A percentile compares a stretch with the other conserved stretches of the same genome.
phyloP scores from a whole-genome alignment of 2,797 vertebrate genomes.

The Microhierax caerulescens region DNA sequence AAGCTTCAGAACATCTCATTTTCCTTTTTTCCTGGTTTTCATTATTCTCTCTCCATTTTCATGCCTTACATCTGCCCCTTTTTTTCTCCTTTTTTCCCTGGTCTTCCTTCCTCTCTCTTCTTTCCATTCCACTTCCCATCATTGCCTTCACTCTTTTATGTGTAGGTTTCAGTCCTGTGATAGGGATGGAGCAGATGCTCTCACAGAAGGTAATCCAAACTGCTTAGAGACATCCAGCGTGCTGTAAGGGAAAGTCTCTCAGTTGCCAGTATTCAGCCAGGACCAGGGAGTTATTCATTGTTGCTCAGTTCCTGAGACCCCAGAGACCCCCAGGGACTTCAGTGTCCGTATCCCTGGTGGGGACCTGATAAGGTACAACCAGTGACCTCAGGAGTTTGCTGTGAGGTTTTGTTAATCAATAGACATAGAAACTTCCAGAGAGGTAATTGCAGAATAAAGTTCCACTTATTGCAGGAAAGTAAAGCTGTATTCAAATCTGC shows the following conservation, averaged over 20 bases:
- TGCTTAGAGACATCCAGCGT: background rate
- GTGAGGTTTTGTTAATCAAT: background rate
- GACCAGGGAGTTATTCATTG: background rate
- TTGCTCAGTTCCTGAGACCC: background rate
- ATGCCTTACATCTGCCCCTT: background rate
- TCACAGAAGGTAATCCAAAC: background rate
- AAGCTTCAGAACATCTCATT: background rate
- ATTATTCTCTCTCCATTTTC: background rate
- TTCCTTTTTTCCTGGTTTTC: background rate
- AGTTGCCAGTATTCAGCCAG: background rate
- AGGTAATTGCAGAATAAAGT: background rate
- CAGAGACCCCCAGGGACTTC: background rate
- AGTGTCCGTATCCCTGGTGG: background rate
- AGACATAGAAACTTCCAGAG: background rate
- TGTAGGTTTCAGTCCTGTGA: background rate
- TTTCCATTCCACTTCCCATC: background rate
- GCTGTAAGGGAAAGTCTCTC: background rate
- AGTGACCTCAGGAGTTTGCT: background rate
- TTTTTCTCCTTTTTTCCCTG: background rate
- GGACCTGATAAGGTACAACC: background rate
- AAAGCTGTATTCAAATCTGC: accelerated
- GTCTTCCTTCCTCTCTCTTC: background rate
- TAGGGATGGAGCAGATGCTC: background rate
- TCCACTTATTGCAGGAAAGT: background rate
- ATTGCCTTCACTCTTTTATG: background rate